Base-by-base conservation (phyloP, 2,888 invertebrate species). In the Chromoteleia sp. region DNA sequence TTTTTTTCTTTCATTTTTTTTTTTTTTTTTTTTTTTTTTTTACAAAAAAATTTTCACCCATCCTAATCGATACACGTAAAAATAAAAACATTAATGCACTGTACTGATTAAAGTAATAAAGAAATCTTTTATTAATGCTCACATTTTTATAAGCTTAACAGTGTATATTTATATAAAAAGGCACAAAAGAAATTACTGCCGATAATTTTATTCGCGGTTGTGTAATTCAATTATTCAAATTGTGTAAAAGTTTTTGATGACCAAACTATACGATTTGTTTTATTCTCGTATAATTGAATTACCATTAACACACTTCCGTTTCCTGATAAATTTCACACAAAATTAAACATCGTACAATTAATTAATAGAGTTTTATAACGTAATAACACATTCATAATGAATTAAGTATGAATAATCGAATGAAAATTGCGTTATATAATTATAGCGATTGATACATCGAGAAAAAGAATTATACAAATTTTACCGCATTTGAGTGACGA, bases 161-260 rank as follows among this genome's bases (percentile, higher is more conserved):
- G 10, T 33, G 25, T 25, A 25, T 25, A 33, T 33, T 5, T 1
- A 33, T 5, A 33, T 8, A 10, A 8, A 33, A 33, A 33, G 7
- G 7, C 10, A 12, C 10, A 14, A 21, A 50, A 36, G 17, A 65
- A 65, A 39, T 39, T 50, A 12, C 25, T 15, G 14, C 2, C 12
- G 25, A 5, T 59, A 43, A 59, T 43, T 14, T n/a, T 12, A n/a
- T 52, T 52, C 19, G 21, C 14, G 29, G 29, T 15, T 19, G 17
- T 7, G 65, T 15, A 65, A 65, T 39, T 25, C 14, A 48, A 12
- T 63, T 65, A 65, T 50, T 21, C 30, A 25, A 52, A 45, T 65
- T 33, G 0, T 39, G 36, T 39, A 14, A 36, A 10, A 43, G 41
- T 17, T 67, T 63, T 67, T 67, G 41, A 29, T 54, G 41, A 67